A percentile compares a stretch with the other conserved stretches of the same genome.
Conservation (phyloP, 2,888 invertebrate species). For the Hermaeophaga mercurialis region DNA sequence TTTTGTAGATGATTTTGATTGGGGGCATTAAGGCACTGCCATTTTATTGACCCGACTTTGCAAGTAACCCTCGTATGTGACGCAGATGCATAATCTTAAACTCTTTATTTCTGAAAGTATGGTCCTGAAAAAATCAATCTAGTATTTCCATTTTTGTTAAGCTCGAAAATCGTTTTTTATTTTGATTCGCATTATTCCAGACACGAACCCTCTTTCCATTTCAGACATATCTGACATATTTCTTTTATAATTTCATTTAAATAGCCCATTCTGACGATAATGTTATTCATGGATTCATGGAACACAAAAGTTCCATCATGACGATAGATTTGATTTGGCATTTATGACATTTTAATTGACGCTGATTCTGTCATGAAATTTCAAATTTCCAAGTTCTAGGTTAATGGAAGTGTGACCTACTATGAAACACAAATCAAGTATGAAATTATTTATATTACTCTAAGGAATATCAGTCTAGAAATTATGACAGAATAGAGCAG, state of each 20-base stretch:
- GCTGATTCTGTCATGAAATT: too few relatives aligned
- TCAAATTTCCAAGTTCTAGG: background rate
- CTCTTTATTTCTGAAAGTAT: too few relatives aligned
- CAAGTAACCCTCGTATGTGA: too few relatives aligned
- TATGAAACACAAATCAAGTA: background rate
- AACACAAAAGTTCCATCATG: slow-evolving; percentile 16
- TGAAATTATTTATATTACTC: slow-evolving; percentile 1
- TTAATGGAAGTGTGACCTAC: background rate
- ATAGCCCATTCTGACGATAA: slow-evolving; percentile 15
- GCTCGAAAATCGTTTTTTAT: too few relatives aligned
- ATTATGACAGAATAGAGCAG: too few relatives aligned
- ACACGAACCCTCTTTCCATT: slow-evolving; percentile 7
- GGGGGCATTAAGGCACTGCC: too few relatives aligned
- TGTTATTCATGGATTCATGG: slow-evolving; percentile 18
- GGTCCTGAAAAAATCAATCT: too few relatives aligned
- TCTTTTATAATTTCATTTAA: slow-evolving; percentile 5
- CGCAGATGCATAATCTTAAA: too few relatives aligned
- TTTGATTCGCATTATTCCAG: too few relatives aligned
- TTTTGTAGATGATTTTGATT: too few relatives aligned
- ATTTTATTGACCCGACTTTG: too few relatives aligned
- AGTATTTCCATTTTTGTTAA: too few relatives aligned
- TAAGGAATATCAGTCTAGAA: background rate
- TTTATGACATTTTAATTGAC: slow-evolving; percentile 12
- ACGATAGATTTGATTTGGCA: slow-evolving; percentile 10
- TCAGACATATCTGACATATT: slow-evolving; percentile 11